Conservation (phyloP, 2,888 invertebrate genomes). For the Frankliniella intonsa region DNA sequence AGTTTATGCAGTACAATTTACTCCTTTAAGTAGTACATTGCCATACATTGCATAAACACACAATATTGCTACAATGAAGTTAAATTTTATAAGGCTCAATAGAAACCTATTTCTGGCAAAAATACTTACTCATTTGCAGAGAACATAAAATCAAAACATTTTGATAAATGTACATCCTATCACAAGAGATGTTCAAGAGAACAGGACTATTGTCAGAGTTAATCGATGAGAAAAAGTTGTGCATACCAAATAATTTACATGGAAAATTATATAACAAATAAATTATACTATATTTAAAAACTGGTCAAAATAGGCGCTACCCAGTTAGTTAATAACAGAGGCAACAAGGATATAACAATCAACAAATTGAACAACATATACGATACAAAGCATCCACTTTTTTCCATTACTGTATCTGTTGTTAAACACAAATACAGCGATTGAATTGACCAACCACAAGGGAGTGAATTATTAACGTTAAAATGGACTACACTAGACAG, state of each 20-base stretch:
- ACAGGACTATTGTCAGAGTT: too few relatives aligned
- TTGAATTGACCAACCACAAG: neutral
- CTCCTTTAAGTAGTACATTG: neutral
- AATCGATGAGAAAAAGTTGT: neutral
- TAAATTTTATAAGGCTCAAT: neutral
- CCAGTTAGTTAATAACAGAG: neutral
- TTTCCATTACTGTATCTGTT: neutral
- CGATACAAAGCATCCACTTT: neutral
- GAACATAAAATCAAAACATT: too few relatives aligned
- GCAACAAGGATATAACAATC: neutral
- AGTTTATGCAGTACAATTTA: neutral
- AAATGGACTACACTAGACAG: neutral
- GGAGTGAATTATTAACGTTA: neutral
- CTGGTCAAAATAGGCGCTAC: neutral
- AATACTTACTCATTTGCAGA: too few relatives aligned
- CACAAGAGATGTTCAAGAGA: too few relatives aligned
- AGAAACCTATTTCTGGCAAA: too few relatives aligned
- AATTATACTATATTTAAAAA: neutral
- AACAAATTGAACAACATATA: conserved; percentile 15
- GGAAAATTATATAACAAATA: neutral
- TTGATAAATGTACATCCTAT: too few relatives aligned
- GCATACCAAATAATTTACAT: neutral
- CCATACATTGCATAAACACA: neutral
- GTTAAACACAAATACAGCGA: neutral
- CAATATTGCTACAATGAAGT: neutral